Conservation (phyloP, 2,113 vertebrate genomes). For the Pteronura brasiliensis region DNA sequence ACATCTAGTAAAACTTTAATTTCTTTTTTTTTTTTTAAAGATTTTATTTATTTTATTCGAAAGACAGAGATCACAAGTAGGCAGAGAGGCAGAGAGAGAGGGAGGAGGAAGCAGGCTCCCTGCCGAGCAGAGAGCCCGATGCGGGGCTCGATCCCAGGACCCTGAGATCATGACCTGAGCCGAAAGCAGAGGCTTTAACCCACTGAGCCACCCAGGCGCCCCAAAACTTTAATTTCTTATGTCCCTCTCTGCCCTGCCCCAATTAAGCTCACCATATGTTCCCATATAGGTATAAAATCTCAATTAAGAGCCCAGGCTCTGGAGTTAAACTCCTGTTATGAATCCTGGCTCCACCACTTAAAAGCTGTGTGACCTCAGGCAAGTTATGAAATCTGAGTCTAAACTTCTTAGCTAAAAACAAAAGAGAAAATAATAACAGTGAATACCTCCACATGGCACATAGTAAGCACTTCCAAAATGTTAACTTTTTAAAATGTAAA, state of each 20-base stretch:
- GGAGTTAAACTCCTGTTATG: neutral
- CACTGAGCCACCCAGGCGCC: no score
- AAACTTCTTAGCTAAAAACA: neutral
- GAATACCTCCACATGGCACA: neutral
- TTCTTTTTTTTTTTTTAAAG: no score
- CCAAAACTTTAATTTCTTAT: neutral
- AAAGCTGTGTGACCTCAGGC: neutral
- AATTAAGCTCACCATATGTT: neutral
- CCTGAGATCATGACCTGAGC: no score
- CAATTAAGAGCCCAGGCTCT: neutral
- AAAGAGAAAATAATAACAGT: neutral
- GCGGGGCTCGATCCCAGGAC: no score
- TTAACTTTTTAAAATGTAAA: neutral
- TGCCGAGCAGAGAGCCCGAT: no score
- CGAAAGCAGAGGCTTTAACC: no score
- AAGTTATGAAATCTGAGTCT: neutral
- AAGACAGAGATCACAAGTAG: no score
- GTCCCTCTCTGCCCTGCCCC: neutral
- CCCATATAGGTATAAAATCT: neutral
- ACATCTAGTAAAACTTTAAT: neutral
- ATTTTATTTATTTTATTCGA: no score
- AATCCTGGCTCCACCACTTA: neutral
- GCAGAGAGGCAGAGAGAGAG: no score
- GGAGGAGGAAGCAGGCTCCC: no score
- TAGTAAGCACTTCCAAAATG: neutral